phyloP scores from a whole-genome alignment of 2,797 vertebrate genomes.

The Rousettus madagascariensis region DNA sequence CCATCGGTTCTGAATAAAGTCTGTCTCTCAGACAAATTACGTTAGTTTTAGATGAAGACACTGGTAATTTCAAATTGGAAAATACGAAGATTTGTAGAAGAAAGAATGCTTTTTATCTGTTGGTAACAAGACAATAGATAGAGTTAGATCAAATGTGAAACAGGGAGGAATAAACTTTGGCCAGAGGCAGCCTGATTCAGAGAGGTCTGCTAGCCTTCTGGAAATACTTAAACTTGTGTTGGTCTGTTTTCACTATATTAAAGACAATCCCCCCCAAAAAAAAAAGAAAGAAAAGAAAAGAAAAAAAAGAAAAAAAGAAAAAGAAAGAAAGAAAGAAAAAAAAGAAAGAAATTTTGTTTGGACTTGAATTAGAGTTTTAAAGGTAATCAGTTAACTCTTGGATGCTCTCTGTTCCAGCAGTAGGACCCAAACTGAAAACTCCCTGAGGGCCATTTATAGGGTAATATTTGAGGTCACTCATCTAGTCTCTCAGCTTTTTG shows the following conservation, averaged over 20 bases:
- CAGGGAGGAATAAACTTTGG: not conserved
- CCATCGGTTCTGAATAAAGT: not conserved
- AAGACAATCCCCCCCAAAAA: not conserved
- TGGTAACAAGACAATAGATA: not conserved
- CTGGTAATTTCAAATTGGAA: slow-evolving; percentile 1
- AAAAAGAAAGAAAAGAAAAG: too few relatives aligned
- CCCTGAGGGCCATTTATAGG: not conserved
- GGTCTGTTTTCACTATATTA: not conserved
- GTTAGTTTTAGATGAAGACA: not conserved
- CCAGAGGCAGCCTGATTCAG: not conserved
- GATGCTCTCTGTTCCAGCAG: not conserved
- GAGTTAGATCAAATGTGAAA: not conserved
- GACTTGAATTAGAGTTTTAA: not conserved
- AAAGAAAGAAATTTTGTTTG: not conserved
- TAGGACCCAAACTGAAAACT: not conserved
- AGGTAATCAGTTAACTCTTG: not conserved
- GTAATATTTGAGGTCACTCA: not conserved
- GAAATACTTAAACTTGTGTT: not conserved
- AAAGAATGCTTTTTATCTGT: not conserved
- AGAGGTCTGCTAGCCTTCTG: not conserved
- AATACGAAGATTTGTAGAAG: not conserved
- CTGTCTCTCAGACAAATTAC: not conserved
- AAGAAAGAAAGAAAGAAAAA: not conserved
- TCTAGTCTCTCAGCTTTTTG: not conserved
- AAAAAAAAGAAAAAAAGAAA: not conserved